Base-by-base conservation (phyloP, 2,113 vertebrate species). In the Psephotus haematonotus region DNA sequence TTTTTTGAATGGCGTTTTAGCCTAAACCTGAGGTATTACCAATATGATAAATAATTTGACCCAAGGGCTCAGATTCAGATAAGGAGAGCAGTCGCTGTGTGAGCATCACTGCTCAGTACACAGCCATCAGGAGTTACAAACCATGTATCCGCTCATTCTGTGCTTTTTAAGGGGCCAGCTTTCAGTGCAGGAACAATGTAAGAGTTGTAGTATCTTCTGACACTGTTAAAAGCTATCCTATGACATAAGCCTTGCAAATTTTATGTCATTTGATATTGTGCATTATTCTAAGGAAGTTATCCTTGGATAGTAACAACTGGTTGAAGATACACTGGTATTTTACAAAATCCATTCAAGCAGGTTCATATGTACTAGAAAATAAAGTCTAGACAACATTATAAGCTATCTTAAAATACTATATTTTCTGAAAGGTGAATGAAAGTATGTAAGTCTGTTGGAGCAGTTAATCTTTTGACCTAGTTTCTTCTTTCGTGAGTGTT, bases 61-160 rank as follows among this genome's bases (percentile, higher is more conserved):
- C 18, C 28, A 31, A 47, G 77, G 41, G 8, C 59, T 69, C 20
- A 74, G 50, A 7, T 72, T 69, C 43, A 71, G 35, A 35, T 20
- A 28, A 62, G 60, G 19, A 43, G 25, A 31, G 29, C 1, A 3
- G 35, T 52, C 0, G 0, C 18, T 23, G 12, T 10, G 35, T 44
- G 82, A 90, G 13, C 49, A 25, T 65, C 25, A 1, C 41, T 52
- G 63, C 35, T 90, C 35, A 76, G 52, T 39, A 29, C 11, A 2
- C 11, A 43, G 41, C 39, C 41, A 3, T 67, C 2, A 12, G 46
- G 9, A 5, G 0, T 35, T 62, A 14, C 11, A 29, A 28, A 47
- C 11, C 11, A 3, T 24, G 20, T 35, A 59, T 35, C n/a, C 12
- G 2, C 67, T 52, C 33, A 4, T 23, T 81, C 60, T 68, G 14